Evolutionary conservation across 2,113 vertebrate species (phyloP).

Genomic region (Nyctibius bracteatus): DNA sequence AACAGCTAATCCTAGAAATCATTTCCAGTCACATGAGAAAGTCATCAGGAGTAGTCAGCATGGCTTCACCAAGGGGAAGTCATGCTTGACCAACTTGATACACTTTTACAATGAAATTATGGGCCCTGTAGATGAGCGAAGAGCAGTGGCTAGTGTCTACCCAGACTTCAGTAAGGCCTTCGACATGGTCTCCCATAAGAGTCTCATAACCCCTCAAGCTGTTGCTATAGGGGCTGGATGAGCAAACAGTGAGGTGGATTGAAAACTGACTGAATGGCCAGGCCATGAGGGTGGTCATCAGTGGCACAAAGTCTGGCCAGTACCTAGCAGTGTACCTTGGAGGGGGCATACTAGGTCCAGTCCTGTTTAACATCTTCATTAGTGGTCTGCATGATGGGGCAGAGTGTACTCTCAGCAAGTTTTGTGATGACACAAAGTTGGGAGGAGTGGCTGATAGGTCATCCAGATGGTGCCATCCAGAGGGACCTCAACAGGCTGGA

Average conservation of each 20-base stretch:
- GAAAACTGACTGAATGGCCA: not conserved
- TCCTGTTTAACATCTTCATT: not conserved
- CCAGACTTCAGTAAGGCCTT: not conserved
- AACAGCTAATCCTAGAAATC: not conserved
- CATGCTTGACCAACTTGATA: not conserved
- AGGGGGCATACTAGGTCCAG: not conserved
- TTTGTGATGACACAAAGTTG: not conserved
- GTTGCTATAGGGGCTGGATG: not conserved
- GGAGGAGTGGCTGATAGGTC: not conserved
- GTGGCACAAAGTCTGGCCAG: not conserved
- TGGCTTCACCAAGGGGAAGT: not conserved
- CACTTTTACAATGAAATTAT: not conserved
- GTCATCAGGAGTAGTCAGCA: not conserved
- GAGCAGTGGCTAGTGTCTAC: not conserved
- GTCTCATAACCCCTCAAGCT: not conserved
- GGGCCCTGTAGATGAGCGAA: not conserved
- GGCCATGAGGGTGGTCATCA: not conserved
- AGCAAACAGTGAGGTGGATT: not conserved
- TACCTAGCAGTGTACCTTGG: not conserved
- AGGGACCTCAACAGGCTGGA: not conserved
- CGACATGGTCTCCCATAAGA: too few relatives aligned
- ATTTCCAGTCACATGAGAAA: not conserved
- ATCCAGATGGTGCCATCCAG: not conserved
- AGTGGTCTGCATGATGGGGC: not conserved
- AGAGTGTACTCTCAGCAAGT: not conserved